A percentile compares a stretch with the other conserved stretches of the same genome.
Conservation (phyloP, 2,888 invertebrate species). For the Drepanosiphum platanoidis region DNA sequence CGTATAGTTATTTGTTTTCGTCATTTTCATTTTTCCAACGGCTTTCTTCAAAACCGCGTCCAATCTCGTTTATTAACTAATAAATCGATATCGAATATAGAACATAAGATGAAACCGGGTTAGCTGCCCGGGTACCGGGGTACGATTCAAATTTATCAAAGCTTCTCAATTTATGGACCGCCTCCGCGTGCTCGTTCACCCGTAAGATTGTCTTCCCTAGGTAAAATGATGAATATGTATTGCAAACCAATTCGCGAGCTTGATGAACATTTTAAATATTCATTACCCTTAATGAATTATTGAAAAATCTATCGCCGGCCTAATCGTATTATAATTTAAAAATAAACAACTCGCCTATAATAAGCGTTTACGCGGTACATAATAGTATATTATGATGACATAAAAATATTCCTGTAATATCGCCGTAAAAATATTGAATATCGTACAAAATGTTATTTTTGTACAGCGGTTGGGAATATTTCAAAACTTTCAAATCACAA, state of each 20-base stretch:
- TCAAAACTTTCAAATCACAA: no score
- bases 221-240: background rate
- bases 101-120: background rate
- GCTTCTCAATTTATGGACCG: background rate
- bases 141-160: conserved; percentile 4
- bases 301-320: background rate
- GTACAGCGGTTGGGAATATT: no score
- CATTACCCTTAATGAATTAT: background rate
- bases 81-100: background rate
- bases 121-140: background rate
- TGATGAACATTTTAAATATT: background rate
- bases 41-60: background rate
- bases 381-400: background rate
- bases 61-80: background rate
- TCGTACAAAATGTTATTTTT: background rate
- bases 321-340: background rate
- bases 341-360: background rate
- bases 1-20: background rate
- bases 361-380: no score
- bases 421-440: background rate
- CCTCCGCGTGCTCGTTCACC: background rate
- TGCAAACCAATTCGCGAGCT: background rate
- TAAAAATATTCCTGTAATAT: no score
- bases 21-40: background rate
- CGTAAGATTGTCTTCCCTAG: background rate